phyloP scores from a whole-genome alignment of 2,797 vertebrate species.

The Rhinoraja longicauda region DNA sequence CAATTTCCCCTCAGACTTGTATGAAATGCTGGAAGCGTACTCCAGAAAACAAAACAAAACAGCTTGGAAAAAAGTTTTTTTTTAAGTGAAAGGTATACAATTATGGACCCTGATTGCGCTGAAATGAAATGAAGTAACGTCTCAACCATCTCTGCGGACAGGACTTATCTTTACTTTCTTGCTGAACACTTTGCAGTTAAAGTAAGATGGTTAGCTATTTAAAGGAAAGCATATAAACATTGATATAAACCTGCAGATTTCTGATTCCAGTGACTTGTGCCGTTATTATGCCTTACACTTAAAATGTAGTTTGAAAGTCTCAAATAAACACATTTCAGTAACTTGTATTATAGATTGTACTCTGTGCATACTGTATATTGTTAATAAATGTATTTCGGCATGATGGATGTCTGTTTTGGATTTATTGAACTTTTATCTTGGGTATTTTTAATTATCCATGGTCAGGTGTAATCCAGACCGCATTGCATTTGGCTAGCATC shows the following conservation, averaged over 20 bases:
- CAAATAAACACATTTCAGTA: conserved; percentile 29
- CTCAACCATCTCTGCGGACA: background rate
- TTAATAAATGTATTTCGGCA: conserved; percentile 37
- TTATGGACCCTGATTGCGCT: background rate
- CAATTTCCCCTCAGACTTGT: background rate
- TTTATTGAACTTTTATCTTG: background rate
- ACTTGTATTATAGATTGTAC: conserved; percentile 31
- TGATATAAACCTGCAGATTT: conserved; percentile 22
- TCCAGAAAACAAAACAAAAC: background rate
- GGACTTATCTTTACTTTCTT: conserved; percentile 23
- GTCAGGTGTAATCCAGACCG: background rate
- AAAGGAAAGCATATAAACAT: conserved; percentile 17
- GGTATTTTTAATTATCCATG: background rate
- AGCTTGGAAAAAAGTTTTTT: background rate
- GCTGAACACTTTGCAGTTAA: conserved; percentile 29
- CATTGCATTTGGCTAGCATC: background rate
- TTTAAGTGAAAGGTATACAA: no score
- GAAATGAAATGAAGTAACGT: background rate
- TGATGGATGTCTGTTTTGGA: background rate
- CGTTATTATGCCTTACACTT: background rate
- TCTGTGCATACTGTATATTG: conserved; percentile 31
- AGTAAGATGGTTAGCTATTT: background rate
- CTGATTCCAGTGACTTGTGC: conserved; percentile 30
- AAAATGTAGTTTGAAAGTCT: conserved; percentile 15
- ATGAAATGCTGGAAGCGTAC: background rate